These are phyloP conservation scores for Eupeodes corollae DNA, from an alignment of 1,140 invertebrate genomes.

Conservation along the genomic window DNA sequence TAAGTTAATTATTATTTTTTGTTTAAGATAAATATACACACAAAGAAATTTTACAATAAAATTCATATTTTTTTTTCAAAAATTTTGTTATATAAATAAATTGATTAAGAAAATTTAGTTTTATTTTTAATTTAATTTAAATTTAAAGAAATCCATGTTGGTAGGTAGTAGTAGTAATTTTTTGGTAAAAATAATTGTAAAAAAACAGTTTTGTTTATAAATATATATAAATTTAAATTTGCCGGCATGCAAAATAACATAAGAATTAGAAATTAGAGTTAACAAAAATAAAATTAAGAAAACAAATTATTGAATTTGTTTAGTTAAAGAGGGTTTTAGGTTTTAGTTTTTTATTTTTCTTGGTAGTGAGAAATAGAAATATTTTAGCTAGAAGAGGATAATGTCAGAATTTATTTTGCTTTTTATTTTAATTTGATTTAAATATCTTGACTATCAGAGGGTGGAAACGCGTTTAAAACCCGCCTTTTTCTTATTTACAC, in stretches of 20 bases:
- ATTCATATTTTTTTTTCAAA: neutral
- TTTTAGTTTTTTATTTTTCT: neutral
- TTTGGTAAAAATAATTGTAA: constrained; percentile 4
- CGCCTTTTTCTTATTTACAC: constrained; percentile 6
- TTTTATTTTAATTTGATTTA: constrained; percentile 7
- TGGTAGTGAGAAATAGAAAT: neutral
- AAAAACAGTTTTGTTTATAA: neutral
- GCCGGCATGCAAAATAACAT: constrained; percentile 27
- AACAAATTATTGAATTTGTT: constrained; percentile 1
- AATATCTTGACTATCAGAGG: constrained; percentile 16
- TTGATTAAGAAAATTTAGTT: neutral
- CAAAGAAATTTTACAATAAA: neutral
- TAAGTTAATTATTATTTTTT: neutral
- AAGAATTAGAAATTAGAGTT: constrained; percentile 8
- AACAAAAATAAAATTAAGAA: constrained; percentile 3
- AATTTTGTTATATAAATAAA: neutral
- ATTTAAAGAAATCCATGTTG: no score
- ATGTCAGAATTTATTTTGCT: constrained; percentile 1
- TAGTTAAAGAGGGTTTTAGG: constrained; percentile 1
- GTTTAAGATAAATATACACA: neutral
- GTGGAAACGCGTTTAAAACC: constrained; percentile 13
- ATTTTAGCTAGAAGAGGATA: neutral
- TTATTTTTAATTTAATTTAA: neutral
- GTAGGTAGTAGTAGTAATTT: neutral
- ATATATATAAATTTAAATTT: constrained; percentile 3